Base-by-base conservation (phyloP, 2,113 vertebrate species). In the Sinocyclocheilus grahami region DNA sequence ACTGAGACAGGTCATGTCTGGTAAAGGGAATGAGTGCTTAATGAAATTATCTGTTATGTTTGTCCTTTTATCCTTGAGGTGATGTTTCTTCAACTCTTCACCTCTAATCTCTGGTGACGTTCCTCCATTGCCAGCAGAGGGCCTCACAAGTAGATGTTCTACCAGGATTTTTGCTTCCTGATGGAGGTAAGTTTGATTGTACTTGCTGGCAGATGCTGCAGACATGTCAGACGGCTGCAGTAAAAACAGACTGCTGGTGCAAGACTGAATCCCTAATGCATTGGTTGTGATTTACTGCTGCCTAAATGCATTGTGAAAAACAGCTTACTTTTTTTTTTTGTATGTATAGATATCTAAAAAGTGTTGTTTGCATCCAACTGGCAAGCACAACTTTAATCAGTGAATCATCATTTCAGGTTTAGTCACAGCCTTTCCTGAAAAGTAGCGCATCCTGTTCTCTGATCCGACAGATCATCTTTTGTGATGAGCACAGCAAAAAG, bases 21-120 rank as follows among this genome's bases (percentile, higher is more conserved):
- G n/a, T 88, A 86, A 90, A 87, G 86, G 39, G 86, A 53, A 86
- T 53, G 86, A 87, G 86, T n/a, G 74, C 82, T 86, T 82, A 83
- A 69, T 60, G 53, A 65, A 62, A 72, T 69, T 46, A 88, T 89
- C 72, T 84, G 72, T 83, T 55, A 10, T 2, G 37, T 78, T 76
- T 63, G 77, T 86, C 67, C 69, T 67, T 79, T 55, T 83, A 63
- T 62, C 85, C 85, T 88, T 85, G 78, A 51, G 30, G 39, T 74
- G 42, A 14, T 24, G 27, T 48, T 55, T 20, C 27, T 46, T 80
- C 71, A 62, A 14, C 48, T 55, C 55, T 20, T 33, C 33, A 65
- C 27, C 11, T 48, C 20, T 3, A 48, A 53, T 39, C 42, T 72
- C 0, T 78, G 33, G 1, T 69, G 63, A 22, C 12, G 76, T 82